Evolutionary conservation across 2,113 vertebrate genomes (phyloP), one percentile per base, ranked within the genome.

Genomic region (Phodopus roborovskii): DNA sequence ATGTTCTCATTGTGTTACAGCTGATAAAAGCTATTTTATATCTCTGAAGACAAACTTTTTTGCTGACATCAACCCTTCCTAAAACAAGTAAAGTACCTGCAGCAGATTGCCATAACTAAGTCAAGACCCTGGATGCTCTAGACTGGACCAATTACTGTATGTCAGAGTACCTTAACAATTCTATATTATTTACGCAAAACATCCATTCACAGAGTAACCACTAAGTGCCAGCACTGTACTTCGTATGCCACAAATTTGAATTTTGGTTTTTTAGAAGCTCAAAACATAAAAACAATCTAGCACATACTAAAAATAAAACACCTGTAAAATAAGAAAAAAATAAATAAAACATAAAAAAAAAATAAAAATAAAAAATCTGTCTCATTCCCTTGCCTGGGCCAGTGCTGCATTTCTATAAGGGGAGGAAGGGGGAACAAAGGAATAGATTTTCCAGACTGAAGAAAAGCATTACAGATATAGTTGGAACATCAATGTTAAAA

Each of bases 21-120:
- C 16, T 79, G 77, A 56, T 79, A 79, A 56, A 79, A 19, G 30
- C 8, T 56, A 8, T n/a, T 81, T 22, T 58, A 33, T 90, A 75
- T 85, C 92, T 11, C 62, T 94, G 22, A 94, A 78, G 75, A 92
- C 53, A 64, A 96, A 94, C 39, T 45, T 95, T 58, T 66, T 94
- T 50, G 89, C 0, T 92, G 56, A 78, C 48, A 95, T 93, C 62
- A 89, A 70, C 13, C 62, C 58, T 91, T 88, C 30, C n/a, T 71
- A 50, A 56, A 75, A 93, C 74, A 87, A 91, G 56, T 73, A 85
- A 96, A 90, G 53, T 62, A 90, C 22, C 45, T 91, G 56, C 8
- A 95, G 33, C 28, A 95, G 30, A 94, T 30, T 82, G 50, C 30
- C 10, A 36, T 26, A 93, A 79, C 58, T 79, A 48, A 92, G 33